Base-by-base conservation (phyloP, 2,113 vertebrate species). In the Psophia crepitans region DNA sequence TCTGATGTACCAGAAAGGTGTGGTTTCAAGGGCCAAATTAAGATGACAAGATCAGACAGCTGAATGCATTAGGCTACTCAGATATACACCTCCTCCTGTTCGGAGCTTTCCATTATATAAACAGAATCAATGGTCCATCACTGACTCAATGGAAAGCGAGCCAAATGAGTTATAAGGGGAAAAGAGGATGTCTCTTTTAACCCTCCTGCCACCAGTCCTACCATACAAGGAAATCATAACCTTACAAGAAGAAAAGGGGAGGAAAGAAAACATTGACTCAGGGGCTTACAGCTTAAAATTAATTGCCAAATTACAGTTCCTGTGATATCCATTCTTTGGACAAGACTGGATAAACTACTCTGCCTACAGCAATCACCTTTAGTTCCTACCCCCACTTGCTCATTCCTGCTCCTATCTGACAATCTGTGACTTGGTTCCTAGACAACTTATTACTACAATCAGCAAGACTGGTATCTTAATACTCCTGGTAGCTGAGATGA, bases 1-100 rank as follows among this genome's bases (percentile, higher is more conserved):
- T 77, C 51, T 14, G 2, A 2, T 35, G 76, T 58, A 92, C 15
- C 80, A 95, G 37, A 35, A 76, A 86, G 87, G 89, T 92, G 87
- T 82, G 70, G 79, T 37, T 84, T 33, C 43, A 46, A 76, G 79
- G 70, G 83, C 66, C 93, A 90, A 87, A 22, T 5, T 71, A 64
- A 61, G 48, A 71, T 85, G 89, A 93, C 69, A 84, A 39, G 80
- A 92, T 54, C 83, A 91, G 84, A 48, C 27, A 89, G 71, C 70
- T 75, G 89, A 86, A 78, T 18, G 27, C 58, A 80, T 8, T 41
- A 23, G 49, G n/a, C 32, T 81, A 19, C 80, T 86, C 81, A 77
- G 19, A 84, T 43, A 66, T 5, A 75, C 49, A 80, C 11, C 84
- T 71, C 75, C 73, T 63, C 58, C 87, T 8, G 11, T 22, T 19